Evolutionary conservation across 2,888 invertebrate species (phyloP), one percentile per base, ranked within the genome.

Genomic region (Morpho helenor): DNA sequence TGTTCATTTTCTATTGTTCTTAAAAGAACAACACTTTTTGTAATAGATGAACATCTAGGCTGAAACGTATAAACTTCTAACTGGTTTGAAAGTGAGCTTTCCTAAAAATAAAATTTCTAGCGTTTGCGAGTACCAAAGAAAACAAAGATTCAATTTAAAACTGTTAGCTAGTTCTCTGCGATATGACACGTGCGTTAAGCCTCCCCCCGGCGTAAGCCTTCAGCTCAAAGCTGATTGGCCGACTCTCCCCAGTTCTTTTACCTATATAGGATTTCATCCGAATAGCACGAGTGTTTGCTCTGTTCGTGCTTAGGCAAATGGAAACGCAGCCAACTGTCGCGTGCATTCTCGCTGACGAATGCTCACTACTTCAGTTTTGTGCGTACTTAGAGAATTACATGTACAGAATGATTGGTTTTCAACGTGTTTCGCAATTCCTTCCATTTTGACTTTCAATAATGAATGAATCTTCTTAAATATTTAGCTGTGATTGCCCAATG

Each of bases 231-330:
- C 75, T 72, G 76, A 82, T 82, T 82, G 82, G 82, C 66, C 66
- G 73, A 68, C 63, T 68, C 65, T 68, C 63, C 68, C 69, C 65
- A 69, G 70, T 77, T 76, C 70, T 67, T 70, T 68, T 54, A 54
- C 48, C 54, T 73, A 73, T 77, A 72, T 81, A 79, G 68, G 77
- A 76, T 80, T 84, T 80, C 64, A 69, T 66, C 68, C 66, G 68
- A 69, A 73, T 73, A 71, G 71, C 68, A 70, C 74, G 68, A 67
- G 71, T 70, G 74, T 52, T 57, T 55, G 47, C 48, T 48, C 42
- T 57, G 53, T 63, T 52, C 56, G 42, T 57, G 54, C 44, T 61
- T 59, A 57, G 61, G 53, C 53, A 56, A 59, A 61, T 59, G 56
- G 57, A 63, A 53, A 49, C 31, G 47, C 54, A 54, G 54, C 41